A percentile compares a stretch with the other conserved stretches of the same genome.
Evolutionary conservation across 1,140 invertebrate genomes (phyloP).

Genomic region (Lepidurus couesii): DNA sequence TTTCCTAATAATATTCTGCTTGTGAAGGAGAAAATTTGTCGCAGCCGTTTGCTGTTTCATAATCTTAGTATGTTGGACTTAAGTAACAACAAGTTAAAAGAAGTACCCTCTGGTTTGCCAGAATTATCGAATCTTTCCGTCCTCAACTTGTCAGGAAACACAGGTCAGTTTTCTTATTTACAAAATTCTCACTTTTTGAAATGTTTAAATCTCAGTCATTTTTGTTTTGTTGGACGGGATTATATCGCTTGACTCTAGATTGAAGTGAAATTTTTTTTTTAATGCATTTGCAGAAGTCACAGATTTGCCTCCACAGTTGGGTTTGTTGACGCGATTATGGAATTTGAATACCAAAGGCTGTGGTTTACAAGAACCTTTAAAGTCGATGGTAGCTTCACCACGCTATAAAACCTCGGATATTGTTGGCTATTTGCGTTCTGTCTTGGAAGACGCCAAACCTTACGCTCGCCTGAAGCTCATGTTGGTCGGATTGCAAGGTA

Average conservation of each 20-base stretch:
- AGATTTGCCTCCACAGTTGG: constrained; percentile 89
- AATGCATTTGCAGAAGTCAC: constrained; percentile 56
- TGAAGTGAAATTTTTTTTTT: constrained; percentile 34
- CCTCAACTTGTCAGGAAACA: constrained; percentile 86
- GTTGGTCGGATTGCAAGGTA: constrained; percentile 91
- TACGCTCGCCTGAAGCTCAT: constrained; percentile 96
- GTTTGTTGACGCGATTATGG: constrained; percentile 86
- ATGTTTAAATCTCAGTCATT: no score
- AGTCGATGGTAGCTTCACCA: constrained; percentile 85
- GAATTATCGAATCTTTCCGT: constrained; percentile 84
- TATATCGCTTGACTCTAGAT: background rate
- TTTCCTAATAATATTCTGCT: background rate
- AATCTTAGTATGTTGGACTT: constrained; percentile 92
- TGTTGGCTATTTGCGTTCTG: constrained; percentile 86
- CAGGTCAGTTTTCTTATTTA: constrained; percentile 48
- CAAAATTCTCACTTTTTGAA: background rate
- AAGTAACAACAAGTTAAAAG: constrained; percentile 74
- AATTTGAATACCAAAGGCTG: constrained; percentile 91
- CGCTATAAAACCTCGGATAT: constrained; percentile 96
- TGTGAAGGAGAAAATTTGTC: constrained; percentile 27
- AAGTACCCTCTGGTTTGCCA: constrained; percentile 76
- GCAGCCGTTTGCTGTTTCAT: constrained; percentile 72
- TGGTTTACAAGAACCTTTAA: constrained; percentile 77
- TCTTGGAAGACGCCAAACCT: constrained; percentile 81
- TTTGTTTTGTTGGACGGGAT: no score